phyloP scores from a whole-genome alignment of 2,888 invertebrate species.

The Sphaerophoria rueppellii region DNA sequence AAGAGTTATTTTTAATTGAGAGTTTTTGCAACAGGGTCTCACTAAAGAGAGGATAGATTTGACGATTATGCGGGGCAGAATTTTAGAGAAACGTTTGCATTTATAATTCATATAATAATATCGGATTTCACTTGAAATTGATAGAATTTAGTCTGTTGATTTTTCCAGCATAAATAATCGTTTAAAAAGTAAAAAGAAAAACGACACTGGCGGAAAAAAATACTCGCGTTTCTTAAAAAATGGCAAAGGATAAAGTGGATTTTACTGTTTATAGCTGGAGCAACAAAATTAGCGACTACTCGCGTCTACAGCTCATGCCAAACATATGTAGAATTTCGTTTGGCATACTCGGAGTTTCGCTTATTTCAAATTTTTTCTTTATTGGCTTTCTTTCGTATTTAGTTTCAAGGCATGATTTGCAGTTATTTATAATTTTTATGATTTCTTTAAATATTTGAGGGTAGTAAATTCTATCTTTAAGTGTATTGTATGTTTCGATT shows the following conservation, averaged over 20 bases:
- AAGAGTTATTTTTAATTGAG: background rate
- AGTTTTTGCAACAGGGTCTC: background rate
- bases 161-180: too few species aligned
- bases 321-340: background rate
- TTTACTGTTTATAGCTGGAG: too few species aligned
- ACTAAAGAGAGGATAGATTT: background rate
- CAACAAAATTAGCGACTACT: background rate
- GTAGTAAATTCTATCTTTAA: background rate
- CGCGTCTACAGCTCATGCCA: background rate
- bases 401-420: background rate
- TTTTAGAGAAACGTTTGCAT: background rate
- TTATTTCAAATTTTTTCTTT: background rate
- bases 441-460: background rate
- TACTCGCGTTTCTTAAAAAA: too few species aligned
- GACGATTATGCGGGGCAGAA: background rate
- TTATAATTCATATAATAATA: background rate
- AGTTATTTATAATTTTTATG: constrained; percentile 22
- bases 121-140: background rate
- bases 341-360: background rate
- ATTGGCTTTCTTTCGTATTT: constrained; percentile 25
- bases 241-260: too few species aligned
- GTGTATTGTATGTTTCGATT: background rate
- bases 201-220: too few species aligned
- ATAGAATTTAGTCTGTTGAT: background rate
- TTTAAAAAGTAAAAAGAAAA: too few species aligned